Evolutionary conservation across 1,140 invertebrate species (phyloP), one percentile per base, ranked within the genome.

Genomic region (Euwallacea similis): DNA sequence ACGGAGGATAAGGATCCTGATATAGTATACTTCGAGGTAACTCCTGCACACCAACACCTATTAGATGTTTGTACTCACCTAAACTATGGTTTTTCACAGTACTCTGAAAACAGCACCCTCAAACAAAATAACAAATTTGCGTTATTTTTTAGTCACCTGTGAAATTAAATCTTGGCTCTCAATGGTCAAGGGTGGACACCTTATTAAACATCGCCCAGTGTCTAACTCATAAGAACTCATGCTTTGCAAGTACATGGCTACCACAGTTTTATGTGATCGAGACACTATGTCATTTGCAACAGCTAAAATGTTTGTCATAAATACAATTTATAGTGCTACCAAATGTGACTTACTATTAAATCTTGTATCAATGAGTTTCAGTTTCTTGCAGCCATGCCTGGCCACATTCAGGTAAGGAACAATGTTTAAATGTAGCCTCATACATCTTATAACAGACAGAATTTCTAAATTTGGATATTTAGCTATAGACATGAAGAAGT

Each of bases 381-480:
- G 47, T 50, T 73, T 76, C n/a, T 75, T 76, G 60, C 75, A 79
- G 16, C 78, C 78, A 67, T 71, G 73, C 56, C 69, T 71, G 7
- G 76, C 69, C n/a, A 79, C 65, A 71, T 68, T 76, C 15, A 79
- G 42, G 62, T 78, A 77, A 6, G 75, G 73, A 6, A 79, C 68
- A 42, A 74, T 69, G 69, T 73, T 74, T 54, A 75, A 68, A 33
- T 72, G 71, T 42, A 79, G 47, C 47, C 71, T 77, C 55, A 73
- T 67, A 67, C 78, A 79, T 70, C 74, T 79, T 43, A 78, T 73
- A 41, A 77, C 67, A 9, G 78, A 79, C 10, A 79, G 66, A 15
- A 78, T 74, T 72, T 79, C 77, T 15, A 79, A 70, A 43, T 75
- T 73, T 53, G 69, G 66, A 69, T 76, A 79, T 69, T 78, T 78